Base-by-base conservation (phyloP, 64 coral and sea anemone species). In the Stichodactyla helianthus region DNA sequence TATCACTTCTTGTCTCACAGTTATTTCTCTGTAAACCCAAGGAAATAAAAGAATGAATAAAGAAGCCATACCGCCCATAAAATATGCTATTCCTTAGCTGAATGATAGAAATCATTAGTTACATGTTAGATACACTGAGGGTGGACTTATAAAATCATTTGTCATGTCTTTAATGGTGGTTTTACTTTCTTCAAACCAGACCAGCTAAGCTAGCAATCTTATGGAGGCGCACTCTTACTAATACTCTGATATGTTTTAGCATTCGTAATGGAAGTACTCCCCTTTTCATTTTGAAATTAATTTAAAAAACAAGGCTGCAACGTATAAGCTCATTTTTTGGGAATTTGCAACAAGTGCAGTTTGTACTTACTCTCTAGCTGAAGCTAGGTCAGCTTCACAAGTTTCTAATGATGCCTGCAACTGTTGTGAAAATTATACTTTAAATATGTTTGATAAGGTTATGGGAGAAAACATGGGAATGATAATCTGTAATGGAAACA, bases 1-100 rank as follows among this genome's bases (percentile, higher is more conserved):
- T 10, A 92, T 92, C n/a, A 92, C 85, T 70, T 92, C 90, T 74
- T 92, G 90, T 50, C 90, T 52, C 0, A 92, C 62, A 27, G 83
- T 76, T 86, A 87, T 53, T 59, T 92, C 90, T 58, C 90, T 92
- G 14, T 31, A 44, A 44, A 44, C 35, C 35, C 35, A 44, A 44
- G 35, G 25, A 10, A 44, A 20, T 57, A 83, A 84, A 26, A 52
- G 13, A 79, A 10, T n/a, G 57, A 55, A 8, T 54, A 28, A 35
- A 17, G 52, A 64, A 20, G 6, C 28, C 23, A 28, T 55, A 77
- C 12, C 9, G 11, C 14, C 5, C 14, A 18, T 18, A 62, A 62
- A 62, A 62, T 14, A 18, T 62, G 16, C 35, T 44, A 44, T 44
- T 44, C 35, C 35, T 44, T 44, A 44, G 35, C 35, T 3, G 35